Conservation (phyloP, 2,113 vertebrate genomes). For the Vidua macroura region DNA sequence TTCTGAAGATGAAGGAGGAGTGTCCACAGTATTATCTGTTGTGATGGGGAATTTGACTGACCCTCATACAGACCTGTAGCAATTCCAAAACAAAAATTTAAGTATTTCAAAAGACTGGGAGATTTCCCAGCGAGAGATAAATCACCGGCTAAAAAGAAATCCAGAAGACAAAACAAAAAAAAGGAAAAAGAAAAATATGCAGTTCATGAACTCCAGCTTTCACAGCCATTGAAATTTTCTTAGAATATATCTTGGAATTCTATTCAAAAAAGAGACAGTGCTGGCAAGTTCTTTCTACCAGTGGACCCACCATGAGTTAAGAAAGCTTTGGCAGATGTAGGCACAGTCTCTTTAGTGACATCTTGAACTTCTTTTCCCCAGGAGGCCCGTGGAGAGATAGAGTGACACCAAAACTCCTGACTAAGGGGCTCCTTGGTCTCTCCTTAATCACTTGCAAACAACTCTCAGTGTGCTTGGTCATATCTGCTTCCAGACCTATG, state of each 20-base stretch:
- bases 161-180: conserved; percentile 55
- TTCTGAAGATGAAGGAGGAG: neutral
- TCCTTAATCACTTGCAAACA: neutral
- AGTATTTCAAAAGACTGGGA: conserved; percentile 37
- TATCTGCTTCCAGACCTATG: neutral
- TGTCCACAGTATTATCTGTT: neutral
- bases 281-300: neutral
- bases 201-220: conserved; percentile 45
- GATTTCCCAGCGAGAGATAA: conserved; percentile 49
- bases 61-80: neutral
- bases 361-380: neutral
- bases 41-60: neutral
- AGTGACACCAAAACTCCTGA: neutral
- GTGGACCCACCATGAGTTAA: neutral
- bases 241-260: neutral
- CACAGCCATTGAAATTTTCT: neutral
- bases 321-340: neutral
- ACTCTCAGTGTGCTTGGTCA: neutral
- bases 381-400: neutral
- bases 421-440: neutral
- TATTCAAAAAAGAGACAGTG: neutral
- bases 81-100: conserved; percentile 19
- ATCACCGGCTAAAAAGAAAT: conserved; percentile 39
- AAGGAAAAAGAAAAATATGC: conserved; percentile 1
- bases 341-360: neutral